Percentiles rank a stretch among this genome's conserved stretches.
Conservation (phyloP, 2,797 vertebrate species). For the Sebastes matsubarae region DNA sequence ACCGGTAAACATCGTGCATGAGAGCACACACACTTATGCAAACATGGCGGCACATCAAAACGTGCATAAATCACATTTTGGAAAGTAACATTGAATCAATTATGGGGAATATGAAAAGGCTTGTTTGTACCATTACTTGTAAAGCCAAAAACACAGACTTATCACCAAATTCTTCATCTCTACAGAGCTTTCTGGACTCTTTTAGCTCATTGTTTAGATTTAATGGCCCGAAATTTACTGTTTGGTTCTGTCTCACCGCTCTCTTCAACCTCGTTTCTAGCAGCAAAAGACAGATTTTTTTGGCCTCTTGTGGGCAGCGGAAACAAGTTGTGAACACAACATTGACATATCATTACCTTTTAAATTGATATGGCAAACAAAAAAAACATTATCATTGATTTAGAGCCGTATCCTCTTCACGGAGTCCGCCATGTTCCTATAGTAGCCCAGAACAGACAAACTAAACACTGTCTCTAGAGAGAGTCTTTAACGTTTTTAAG, state of each 20-base stretch:
- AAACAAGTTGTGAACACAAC: no score
- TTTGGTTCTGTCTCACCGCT: not conserved
- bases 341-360: no score
- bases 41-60: not conserved
- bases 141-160: not conserved
- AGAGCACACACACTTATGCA: not conserved
- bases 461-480: no score
- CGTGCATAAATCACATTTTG: not conserved
- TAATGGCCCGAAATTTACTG: no score
- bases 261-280: not conserved
- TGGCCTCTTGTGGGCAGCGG: not conserved
- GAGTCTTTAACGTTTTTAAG: no score
- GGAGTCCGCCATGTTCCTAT: rapidly evolving
- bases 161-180: not conserved
- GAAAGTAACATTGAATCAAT: not conserved
- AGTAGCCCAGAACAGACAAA: no score
- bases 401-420: not conserved
- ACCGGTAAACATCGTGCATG: conserved; percentile 13
- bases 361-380: not conserved
- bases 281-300: not conserved
- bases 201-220: not conserved
- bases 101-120: not conserved
- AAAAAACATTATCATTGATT: not conserved
- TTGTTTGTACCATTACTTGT: not conserved
- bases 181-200: not conserved